Conservation (phyloP, 2,113 vertebrate genomes). For the Archilochus colubris region DNA sequence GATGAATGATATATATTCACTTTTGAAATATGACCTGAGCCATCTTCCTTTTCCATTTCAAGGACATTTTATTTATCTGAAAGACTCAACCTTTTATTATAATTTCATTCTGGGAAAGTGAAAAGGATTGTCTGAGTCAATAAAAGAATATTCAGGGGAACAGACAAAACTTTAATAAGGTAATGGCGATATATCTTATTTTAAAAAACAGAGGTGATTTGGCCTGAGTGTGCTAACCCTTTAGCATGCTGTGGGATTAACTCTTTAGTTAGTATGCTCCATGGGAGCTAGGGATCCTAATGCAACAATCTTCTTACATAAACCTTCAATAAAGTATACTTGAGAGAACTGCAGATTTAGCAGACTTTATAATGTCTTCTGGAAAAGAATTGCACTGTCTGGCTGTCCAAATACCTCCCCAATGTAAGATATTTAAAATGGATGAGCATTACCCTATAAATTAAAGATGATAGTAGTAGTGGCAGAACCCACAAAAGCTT, state of each 20-base stretch:
- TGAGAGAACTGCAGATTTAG: background rate
- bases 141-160: constrained; percentile 46
- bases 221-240: background rate
- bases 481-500: background rate
- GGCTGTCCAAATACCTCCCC: background rate
- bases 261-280: background rate
- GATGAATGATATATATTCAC: constrained; percentile 36
- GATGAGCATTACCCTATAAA: background rate
- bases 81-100: constrained; percentile 53
- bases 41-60: constrained; percentile 61
- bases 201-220: constrained; percentile 17
- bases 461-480: background rate
- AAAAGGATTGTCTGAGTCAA: constrained; percentile 59
- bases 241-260: background rate
- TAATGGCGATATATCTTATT: constrained; percentile 32
- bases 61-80: constrained; percentile 64
- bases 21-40: constrained; percentile 33
- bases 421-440: background rate
- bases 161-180: constrained; percentile 61
- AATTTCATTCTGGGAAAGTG: constrained; percentile 60
- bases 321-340: background rate
- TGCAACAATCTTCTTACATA: background rate
- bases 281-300: background rate
- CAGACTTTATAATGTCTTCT: background rate
- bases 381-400: background rate